phyloP scores from a whole-genome alignment of 2,113 vertebrate species.

The Tauraco erythrolophus region DNA sequence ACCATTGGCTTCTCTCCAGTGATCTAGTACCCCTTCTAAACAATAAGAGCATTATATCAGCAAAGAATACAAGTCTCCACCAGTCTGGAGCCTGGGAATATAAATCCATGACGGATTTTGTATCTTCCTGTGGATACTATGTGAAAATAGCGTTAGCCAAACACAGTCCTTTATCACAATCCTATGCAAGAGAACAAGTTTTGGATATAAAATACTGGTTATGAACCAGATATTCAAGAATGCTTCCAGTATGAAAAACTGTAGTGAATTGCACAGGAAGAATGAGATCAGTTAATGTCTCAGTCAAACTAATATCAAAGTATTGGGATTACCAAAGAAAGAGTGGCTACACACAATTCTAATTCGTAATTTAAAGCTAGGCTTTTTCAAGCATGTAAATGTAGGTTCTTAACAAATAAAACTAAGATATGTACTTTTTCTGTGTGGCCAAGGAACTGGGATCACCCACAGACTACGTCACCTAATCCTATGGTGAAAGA shows the following conservation, averaged over 20 bases:
- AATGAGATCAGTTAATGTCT: not conserved
- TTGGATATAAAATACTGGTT: not conserved
- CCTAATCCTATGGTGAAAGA: not conserved
- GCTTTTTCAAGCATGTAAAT: not conserved
- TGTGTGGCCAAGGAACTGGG: not conserved
- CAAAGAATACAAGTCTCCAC: slow-evolving; percentile 9
- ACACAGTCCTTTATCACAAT: not conserved
- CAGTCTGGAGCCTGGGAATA: slow-evolving; percentile 55
- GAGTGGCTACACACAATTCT: not conserved
- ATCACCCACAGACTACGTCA: not conserved
- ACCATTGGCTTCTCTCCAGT: slow-evolving; percentile 30
- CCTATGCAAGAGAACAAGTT: not conserved
- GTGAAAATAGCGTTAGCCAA: not conserved
- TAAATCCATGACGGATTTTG: slow-evolving; percentile 8
- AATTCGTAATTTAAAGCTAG: not conserved
- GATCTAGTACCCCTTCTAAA: slow-evolving; percentile 39
- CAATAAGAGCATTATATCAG: slow-evolving; percentile 35
- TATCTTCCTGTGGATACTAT: not conserved
- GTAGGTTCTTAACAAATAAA: not conserved
- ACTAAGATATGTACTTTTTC: not conserved
- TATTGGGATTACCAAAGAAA: not conserved
- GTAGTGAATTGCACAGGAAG: not conserved
- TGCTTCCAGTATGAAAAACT: not conserved
- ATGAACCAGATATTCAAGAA: not conserved
- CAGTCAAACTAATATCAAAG: not conserved